Conservation (phyloP, 2,113 vertebrate species). For the Epinephelus cyanopodus region DNA sequence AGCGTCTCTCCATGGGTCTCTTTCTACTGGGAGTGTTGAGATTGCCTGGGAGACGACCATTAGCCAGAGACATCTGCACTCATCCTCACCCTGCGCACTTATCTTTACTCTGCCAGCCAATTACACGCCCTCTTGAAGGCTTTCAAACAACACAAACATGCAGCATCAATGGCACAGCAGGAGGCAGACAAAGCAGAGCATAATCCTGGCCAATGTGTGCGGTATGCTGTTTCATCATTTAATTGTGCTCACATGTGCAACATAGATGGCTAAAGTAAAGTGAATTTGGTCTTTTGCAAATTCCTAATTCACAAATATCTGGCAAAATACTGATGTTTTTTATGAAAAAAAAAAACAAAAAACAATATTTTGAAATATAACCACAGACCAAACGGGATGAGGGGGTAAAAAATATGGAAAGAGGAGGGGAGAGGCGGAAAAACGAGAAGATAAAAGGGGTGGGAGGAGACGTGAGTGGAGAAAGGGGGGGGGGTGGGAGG, state of each 20-base stretch:
- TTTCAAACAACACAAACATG: constrained; percentile 7
- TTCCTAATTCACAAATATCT: not conserved
- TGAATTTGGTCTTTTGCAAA: not conserved
- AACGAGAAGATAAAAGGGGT: not conserved
- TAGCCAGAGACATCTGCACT: constrained; percentile 71
- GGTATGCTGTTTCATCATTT: not conserved
- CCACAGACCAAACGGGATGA: not conserved
- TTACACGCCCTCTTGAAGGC: constrained; percentile 7
- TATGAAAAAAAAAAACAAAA: too few relatives aligned
- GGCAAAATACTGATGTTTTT: too few relatives aligned
- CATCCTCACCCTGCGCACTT: constrained; percentile 33
- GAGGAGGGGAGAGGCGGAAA: too few relatives aligned
- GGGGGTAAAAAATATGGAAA: too few relatives aligned
- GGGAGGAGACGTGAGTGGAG: not conserved
- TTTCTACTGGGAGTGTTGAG: constrained; percentile 57
- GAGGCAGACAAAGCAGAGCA: constrained; percentile 8
- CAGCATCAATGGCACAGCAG: not conserved
- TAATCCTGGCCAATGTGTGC: not conserved
- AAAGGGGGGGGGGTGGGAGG: not conserved
- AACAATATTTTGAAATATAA: not conserved
- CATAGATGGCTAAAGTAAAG: not conserved
- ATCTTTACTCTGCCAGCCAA: constrained; percentile 38
- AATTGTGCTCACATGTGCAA: not conserved
- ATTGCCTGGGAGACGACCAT: constrained; percentile 49
- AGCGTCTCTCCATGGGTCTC: constrained; percentile 31